Base-by-base conservation (phyloP, 1,140 invertebrate genomes). In the Caerostris darwini region DNA sequence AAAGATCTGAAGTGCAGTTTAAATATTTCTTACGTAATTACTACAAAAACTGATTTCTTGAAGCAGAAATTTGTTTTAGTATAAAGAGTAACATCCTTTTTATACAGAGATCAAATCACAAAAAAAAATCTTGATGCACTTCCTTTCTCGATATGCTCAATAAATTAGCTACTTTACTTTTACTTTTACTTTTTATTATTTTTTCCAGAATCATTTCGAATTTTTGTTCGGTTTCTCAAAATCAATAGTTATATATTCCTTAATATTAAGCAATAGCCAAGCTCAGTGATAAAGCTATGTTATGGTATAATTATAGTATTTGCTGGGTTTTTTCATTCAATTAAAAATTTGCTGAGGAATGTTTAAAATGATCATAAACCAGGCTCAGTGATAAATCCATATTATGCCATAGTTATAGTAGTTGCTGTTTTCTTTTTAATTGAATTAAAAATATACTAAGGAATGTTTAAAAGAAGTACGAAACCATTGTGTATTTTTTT, bases 221-320 rank as follows among this genome's bases (percentile, higher is more conserved):
- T 85, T 57, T 56, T 59, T 59, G 6, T 61, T 87, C 17, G 10
- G 85, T 64, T 64, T 87, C 59, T 19, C 12, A 50, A 64, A 87
- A 87, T 87, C 85, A 54, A 58, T 67, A 87, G 59, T 64, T 87
- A 64, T 87, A 87, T 64, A 87, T 64, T 58, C 58, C 59, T 87
- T 87, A 87, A 87, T 87, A 58, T 53, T 87, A 57, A 34, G 34
- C 34, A 34, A 1, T 34, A 1, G 0, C 34, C 34, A 34, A 0
- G 34, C 34, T 34, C 34, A 34, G 0, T 34, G 82, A 57, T 56
- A 57, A 58, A 34, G 34, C 2, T 2, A 34, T 34, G 34, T 34
- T 34, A n/a, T n/a, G n/a, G n/a, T n/a, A n/a, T 34, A 34, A 2
- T 34, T 34, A 34, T 2, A 34, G 34, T 34, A 34, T 34, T 1